phyloP scores from a whole-genome alignment of 2,113 vertebrate genomes.

The Festucalex cinctus region DNA sequence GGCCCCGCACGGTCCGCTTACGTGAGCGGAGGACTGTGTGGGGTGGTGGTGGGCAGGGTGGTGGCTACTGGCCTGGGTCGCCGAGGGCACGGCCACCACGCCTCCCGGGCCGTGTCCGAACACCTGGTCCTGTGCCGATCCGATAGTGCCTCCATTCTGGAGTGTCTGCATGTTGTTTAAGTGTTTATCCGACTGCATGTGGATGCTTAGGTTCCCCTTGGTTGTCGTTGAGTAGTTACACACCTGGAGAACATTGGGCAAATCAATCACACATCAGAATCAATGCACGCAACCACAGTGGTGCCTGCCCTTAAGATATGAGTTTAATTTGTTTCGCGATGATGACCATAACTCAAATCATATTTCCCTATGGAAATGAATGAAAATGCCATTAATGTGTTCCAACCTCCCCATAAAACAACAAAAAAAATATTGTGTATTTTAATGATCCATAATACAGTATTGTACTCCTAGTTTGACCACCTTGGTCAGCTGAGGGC shows the following conservation, averaged over 20 bases:
- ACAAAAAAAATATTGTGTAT: not conserved
- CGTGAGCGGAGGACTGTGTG: conserved; percentile 79
- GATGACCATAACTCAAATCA: not conserved
- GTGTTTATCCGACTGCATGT: conserved; percentile 99
- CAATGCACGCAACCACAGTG: not conserved
- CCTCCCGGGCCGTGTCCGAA: conserved; percentile 86
- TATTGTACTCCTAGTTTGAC: too few relatives aligned
- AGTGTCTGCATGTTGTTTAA: conserved; percentile 99
- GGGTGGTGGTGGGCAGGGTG: conserved; percentile 76
- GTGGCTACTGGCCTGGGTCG: conserved; percentile 74
- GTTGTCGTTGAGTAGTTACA: conserved; percentile 99
- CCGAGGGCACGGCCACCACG: conserved; percentile 78
- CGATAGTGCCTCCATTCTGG: conserved; percentile 86
- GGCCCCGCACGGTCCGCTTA: conserved; percentile 83
- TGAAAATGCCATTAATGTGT: not conserved
- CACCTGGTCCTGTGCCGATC: conserved; percentile 81
- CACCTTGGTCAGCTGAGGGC: too few relatives aligned
- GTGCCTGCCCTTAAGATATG: not conserved
- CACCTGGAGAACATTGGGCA: conserved; percentile 65
- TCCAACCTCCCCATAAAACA: not conserved
- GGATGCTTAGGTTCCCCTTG: conserved; percentile 99
- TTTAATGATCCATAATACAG: too few relatives aligned
- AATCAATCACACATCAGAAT: not conserved
- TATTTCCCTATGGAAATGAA: not conserved
- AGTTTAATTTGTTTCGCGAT: not conserved